Conservation (phyloP, 1,140 invertebrate genomes). For the Trachymyrmex septentrionalis region DNA sequence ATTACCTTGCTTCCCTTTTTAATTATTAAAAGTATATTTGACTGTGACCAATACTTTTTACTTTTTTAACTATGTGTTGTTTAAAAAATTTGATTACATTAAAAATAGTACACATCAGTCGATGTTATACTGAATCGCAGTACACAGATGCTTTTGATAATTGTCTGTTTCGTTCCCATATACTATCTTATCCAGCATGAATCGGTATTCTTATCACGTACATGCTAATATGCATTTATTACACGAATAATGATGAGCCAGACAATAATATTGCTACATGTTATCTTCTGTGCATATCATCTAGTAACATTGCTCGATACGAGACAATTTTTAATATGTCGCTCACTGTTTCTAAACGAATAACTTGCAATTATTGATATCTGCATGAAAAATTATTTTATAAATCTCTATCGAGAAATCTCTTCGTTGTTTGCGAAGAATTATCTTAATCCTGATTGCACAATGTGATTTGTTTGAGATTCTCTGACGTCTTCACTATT, state of each 20-base stretch:
- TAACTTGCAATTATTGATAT: neutral
- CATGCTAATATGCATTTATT: constrained; percentile 21
- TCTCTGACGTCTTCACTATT: neutral
- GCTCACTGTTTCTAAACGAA: neutral
- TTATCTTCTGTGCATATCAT: neutral
- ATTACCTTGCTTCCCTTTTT: neutral
- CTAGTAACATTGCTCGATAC: constrained; percentile 9
- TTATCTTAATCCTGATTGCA: neutral
- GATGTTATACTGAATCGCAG: neutral
- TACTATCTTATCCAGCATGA: constrained; percentile 44
- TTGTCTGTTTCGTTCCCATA: neutral
- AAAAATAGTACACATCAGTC: neutral
- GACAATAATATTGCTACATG: constrained; percentile 35
- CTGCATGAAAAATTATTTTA: constrained; percentile 6
- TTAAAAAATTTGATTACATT: constrained; percentile 7
- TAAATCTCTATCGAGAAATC: neutral
- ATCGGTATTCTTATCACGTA: constrained; percentile 6
- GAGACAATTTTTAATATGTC: constrained; percentile 6
- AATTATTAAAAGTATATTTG: neutral
- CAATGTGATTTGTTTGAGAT: constrained; percentile 2
- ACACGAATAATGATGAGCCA: neutral
- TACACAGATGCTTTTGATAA: neutral
- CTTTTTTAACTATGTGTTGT: too few species aligned
- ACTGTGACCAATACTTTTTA: neutral
- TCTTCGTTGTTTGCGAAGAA: neutral